Evolutionary conservation across 2,797 vertebrate species (phyloP), one percentile per base, ranked within the genome.

Genomic region (Antennarius maculatus): DNA sequence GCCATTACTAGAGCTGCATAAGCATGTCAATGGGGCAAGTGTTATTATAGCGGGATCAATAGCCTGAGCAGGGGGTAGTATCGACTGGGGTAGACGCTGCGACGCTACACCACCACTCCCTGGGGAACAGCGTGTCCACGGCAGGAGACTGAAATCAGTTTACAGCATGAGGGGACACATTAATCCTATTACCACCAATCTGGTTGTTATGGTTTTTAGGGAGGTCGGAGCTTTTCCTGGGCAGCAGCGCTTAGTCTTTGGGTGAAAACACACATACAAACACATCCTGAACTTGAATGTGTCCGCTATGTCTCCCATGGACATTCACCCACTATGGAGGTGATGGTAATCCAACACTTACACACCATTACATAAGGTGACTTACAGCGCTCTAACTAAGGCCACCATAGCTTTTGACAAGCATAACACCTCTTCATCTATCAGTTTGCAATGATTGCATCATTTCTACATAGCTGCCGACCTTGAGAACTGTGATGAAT

Each of bases 101-200:
- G 16, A 67, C 54, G 60, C 81, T 69, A 57, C 74, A 42, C 59
- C 9, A 61, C 58, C 12, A 28, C 51, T 86, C 80, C 66, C 76
- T 52, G 4, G 5, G 77, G 85, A 72, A 83, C 77, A 69, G 67
- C 34, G 62, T 79, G 76, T 88, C 83, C 76, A 67, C 17, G 15
- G 75, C 59, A 54, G 69, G 59, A 80, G 76, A 77, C 42, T 81
- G 68, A 87, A 86, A 86, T 87, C 80, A 85, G 84, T 90, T 89
- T 88, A 89, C 66, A 64, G 76, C 70, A 65, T 66, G 74, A 65
- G 57, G 80, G 78, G 81, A 84, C 75, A 74, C 82, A 87, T 89
- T 86, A 86, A 90, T 89, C 79, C 83, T 74, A 82, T 90, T 88
- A 88, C 52, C 62, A 63, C 65, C 83, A 87, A 88, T 79, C 74